A percentile compares a stretch with the other conserved stretches of the same genome.
These are phyloP conservation scores for Podiceps cristatus DNA, from an alignment of 2,113 vertebrate genomes.

Conservation along the genomic window DNA sequence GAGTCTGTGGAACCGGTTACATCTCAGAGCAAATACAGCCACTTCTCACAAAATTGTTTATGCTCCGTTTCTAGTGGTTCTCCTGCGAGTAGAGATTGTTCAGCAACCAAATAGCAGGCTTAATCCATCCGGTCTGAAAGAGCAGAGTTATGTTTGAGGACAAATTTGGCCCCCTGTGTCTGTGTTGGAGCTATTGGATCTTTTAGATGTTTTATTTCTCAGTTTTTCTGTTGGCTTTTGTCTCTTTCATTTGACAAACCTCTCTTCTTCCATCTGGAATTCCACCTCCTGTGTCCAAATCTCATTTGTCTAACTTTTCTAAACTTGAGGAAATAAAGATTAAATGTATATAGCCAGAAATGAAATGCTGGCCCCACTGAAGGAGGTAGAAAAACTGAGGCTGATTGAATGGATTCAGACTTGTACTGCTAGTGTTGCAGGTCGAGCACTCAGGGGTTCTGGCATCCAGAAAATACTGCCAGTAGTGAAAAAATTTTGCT, in stretches of 20 bases:
- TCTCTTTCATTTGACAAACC: neutral
- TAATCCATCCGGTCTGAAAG: neutral
- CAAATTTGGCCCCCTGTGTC: neutral
- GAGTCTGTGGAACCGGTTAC: constrained; percentile 48
- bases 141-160: neutral
- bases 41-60: neutral
- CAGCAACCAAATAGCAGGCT: neutral
- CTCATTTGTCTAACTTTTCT: neutral
- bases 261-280: constrained; percentile 47
- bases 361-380: neutral
- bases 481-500: neutral
- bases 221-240: constrained; percentile 3
- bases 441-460: neutral
- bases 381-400: neutral
- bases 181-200: neutral
- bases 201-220: constrained; percentile 4
- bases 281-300: neutral
- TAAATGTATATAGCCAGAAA: neutral
- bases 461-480: neutral
- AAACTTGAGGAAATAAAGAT: constrained; percentile 19
- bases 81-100: constrained; percentile 5
- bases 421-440: neutral
- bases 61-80: constrained; percentile 6
- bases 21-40: neutral
- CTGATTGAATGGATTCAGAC: neutral